Evolutionary conservation across 2,113 vertebrate species (phyloP).

Genomic region (Brachirus orientalis): DNA sequence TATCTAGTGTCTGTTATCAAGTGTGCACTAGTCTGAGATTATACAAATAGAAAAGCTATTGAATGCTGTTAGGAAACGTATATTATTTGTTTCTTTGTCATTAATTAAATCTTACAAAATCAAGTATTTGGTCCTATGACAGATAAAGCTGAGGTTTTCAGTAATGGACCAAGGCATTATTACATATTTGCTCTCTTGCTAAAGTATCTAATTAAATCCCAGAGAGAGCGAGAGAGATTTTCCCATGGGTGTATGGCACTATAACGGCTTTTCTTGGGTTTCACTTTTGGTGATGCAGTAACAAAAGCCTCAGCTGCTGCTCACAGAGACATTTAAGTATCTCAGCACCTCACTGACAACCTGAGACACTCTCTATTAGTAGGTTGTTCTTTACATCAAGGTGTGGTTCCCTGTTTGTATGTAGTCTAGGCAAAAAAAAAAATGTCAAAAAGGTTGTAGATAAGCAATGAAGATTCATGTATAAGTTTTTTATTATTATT

Average conservation of each 20-base stretch:
- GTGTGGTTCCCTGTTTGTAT: conserved; percentile 14
- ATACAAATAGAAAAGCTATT: too few relatives aligned
- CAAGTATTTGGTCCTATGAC: neutral
- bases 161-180: conserved; percentile 1
- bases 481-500: too few relatives aligned
- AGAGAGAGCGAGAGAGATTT: conserved; percentile 6
- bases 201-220: conserved; percentile 40
- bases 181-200: conserved; percentile 6
- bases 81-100: too few relatives aligned
- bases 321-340: conserved; percentile 1
- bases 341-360: neutral
- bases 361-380: neutral
- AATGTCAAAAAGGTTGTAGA: too few relatives aligned
- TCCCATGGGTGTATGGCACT: neutral
- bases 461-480: too few relatives aligned
- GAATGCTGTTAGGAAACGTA: too few relatives aligned
- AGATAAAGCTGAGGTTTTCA: neutral
- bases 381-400: neutral
- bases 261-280: conserved; percentile 22
- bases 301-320: conserved; percentile 17
- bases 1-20: neutral
- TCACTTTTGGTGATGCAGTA: conserved; percentile 20
- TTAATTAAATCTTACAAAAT: neutral
- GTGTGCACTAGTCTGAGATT: neutral
- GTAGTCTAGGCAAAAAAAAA: too few relatives aligned